These are phyloP conservation scores for Oscheius sp. DNA, from an alignment of 2,888 invertebrate genomes.

Conservation along the genomic window DNA sequence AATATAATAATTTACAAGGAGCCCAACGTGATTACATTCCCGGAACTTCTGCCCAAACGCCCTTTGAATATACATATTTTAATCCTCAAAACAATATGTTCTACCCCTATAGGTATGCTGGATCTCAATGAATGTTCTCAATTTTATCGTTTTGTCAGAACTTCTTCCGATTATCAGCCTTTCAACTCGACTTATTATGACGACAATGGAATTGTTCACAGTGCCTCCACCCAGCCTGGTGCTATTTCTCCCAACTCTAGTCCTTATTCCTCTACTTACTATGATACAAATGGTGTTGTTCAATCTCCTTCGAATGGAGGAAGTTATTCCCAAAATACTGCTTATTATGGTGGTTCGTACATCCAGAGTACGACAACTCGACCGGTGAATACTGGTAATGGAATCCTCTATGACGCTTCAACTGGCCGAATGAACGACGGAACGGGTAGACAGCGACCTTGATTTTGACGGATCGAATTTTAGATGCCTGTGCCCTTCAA, in stretches of 20 bases:
- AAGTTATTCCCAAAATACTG: too few relatives aligned
- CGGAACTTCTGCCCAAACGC: conserved; percentile 4
- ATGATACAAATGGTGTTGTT: conserved; percentile 6
- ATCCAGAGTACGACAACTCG: not conserved
- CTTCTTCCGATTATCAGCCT: conserved; percentile 5
- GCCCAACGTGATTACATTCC: conserved; percentile 9
- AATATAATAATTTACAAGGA: not conserved
- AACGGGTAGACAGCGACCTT: too few relatives aligned
- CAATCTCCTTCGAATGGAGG: not conserved
- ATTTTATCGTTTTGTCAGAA: not conserved
- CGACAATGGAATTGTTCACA: conserved; percentile 1
- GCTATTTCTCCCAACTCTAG: not conserved
- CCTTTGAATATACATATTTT: conserved; percentile 15
- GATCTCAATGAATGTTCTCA: conserved; percentile 15
- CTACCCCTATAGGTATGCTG: conserved; percentile 49
- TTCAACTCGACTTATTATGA: conserved; percentile 19
- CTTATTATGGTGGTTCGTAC: too few relatives aligned
- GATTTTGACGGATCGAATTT: not conserved
- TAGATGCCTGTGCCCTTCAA: conserved; percentile 34
- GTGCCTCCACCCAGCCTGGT: not conserved
- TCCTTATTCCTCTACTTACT: conserved; percentile 11
- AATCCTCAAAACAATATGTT: conserved; percentile 35
- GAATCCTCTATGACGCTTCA: not conserved
- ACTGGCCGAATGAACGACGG: not conserved
- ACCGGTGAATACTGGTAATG: too few relatives aligned